A percentile compares a stretch with the other conserved stretches of the same genome.
phyloP scores from a whole-genome alignment of 2,113 vertebrate species.

The Poecilia latipinna region DNA sequence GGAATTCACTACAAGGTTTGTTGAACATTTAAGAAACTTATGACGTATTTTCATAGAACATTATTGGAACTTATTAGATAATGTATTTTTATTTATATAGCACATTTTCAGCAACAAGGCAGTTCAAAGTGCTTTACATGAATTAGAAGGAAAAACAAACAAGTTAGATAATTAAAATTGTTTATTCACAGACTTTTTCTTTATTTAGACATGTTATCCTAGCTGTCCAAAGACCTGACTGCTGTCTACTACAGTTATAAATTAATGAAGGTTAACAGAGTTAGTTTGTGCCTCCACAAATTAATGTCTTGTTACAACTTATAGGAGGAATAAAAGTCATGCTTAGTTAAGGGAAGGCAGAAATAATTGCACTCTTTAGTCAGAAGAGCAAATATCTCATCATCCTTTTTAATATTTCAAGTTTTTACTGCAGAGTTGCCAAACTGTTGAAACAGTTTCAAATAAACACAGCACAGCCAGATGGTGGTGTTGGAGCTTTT shows the following conservation, averaged over 20 bases:
- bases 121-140: no score
- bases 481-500: constrained; percentile 26
- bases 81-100: no score
- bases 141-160: no score
- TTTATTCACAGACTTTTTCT: no score
- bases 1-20: no score
- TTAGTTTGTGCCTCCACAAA: no score
- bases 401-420: constrained; percentile 7
- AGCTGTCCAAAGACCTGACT: not conserved
- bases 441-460: constrained; percentile 11
- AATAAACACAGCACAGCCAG: constrained; percentile 8
- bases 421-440: constrained; percentile 9
- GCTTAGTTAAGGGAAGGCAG: constrained; percentile 11
- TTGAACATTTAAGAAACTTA: no score
- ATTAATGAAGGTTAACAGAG: constrained; percentile 1
- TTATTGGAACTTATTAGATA: no score
- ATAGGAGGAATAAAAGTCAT: not conserved
- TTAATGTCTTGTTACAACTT: constrained; percentile 1
- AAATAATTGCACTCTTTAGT: constrained; percentile 29
- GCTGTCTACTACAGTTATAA: not conserved
- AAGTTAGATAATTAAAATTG: no score
- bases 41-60: no score
- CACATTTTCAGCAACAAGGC: no score
- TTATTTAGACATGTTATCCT: no score
- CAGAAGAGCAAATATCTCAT: constrained; percentile 15